These are phyloP conservation scores for Lepidurus couesii DNA, from an alignment of 1,140 invertebrate species.

Conservation along the genomic window DNA sequence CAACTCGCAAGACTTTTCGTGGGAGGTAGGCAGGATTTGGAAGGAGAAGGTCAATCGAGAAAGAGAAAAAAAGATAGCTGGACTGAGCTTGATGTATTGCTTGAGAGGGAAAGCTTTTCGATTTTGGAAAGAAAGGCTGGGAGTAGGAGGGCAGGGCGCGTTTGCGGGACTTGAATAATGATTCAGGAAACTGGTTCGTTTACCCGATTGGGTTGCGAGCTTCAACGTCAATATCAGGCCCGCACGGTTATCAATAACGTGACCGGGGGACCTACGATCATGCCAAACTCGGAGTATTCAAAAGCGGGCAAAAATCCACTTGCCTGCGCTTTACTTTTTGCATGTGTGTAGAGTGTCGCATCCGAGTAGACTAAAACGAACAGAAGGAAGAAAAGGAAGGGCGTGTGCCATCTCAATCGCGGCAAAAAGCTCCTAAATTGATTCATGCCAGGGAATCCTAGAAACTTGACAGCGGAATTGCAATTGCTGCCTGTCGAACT, in stretches of 20 bases:
- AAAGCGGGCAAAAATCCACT: too few relatives aligned
- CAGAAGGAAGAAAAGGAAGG: too few relatives aligned
- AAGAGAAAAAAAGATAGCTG: neutral
- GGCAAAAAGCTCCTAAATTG: neutral
- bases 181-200: conserved; percentile 9
- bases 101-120: neutral
- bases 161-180: conserved; percentile 9
- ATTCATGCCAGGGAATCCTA: neutral
- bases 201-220: conserved; percentile 7
- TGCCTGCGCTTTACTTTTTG: too few relatives aligned
- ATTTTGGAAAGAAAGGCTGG: neutral
- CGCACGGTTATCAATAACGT: neutral
- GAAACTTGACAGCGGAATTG: neutral
- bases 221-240: conserved; percentile 2
- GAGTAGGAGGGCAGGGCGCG: neutral
- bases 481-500: neutral
- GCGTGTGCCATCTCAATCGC: neutral
- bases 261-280: neutral
- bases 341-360: too few relatives aligned
- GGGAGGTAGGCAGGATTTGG: too few relatives aligned
- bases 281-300: neutral
- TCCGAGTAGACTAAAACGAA: too few relatives aligned
- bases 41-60: too few relatives aligned
- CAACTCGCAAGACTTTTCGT: too few relatives aligned
- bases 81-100: conserved; percentile 1